Evolutionary conservation across 2,888 invertebrate species (phyloP).

Genomic region (Geotrupes spiniger): DNA sequence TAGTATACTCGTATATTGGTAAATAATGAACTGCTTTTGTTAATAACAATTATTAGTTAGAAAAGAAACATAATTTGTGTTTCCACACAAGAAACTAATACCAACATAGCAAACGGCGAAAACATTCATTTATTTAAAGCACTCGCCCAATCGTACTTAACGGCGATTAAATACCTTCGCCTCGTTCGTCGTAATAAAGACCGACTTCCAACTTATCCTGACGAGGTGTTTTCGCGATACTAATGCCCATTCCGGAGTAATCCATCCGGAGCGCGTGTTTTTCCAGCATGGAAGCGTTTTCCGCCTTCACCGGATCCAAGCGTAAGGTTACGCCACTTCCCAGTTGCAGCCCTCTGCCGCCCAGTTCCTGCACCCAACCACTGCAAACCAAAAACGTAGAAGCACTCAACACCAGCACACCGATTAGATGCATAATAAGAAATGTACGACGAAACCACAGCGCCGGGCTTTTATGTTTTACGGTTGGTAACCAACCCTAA

Average conservation of each 20-base stretch:
- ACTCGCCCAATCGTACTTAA: no score
- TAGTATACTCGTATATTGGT: no score
- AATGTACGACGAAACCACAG: constrained; percentile 31
- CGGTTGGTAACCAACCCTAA: constrained; percentile 46
- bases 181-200: constrained; percentile 35
- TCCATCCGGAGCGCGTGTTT: constrained; percentile 57
- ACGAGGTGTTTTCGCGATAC: constrained; percentile 52
- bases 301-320: constrained; percentile 34
- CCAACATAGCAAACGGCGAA: no score
- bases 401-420: constrained; percentile 32
- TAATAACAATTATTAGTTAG: no score
- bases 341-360: constrained; percentile 35
- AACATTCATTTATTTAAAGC: no score
- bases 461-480: constrained; percentile 42
- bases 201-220: constrained; percentile 52
- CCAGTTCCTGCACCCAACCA: constrained; percentile 37
- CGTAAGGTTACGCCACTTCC: constrained; percentile 37
- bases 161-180: constrained; percentile 39
- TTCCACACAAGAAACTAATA: no score
- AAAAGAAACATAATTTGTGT: no score
- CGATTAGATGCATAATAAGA: constrained; percentile 35
- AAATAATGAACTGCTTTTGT: no score
- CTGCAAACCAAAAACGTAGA: constrained; percentile 20
- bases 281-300: constrained; percentile 50
- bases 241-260: constrained; percentile 56